Base-by-base conservation (phyloP, 2,797 vertebrate genomes). In the Botia kubotai region DNA sequence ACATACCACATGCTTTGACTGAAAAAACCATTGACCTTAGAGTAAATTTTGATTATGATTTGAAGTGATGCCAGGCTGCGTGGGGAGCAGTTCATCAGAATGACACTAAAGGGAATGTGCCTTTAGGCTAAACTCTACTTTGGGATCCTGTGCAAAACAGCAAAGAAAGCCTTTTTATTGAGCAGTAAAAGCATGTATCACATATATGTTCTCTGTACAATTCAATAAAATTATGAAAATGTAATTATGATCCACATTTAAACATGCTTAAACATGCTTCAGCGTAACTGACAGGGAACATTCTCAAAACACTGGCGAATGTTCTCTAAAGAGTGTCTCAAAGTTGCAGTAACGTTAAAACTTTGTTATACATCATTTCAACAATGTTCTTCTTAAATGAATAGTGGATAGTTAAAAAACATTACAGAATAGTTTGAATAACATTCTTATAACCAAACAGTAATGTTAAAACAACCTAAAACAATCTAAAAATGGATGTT, bases 1-100 rank as follows among this genome's bases (percentile, higher is more conserved):
- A 65, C 46, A 33, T 33, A 57, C 8, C 43, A 57, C 65, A 14
- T 29, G 12, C 50, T 70, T 70, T 70, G 23, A 50, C 39, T 19
- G 14, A 62, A 66, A 73, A 63, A 71, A 58, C 53, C 23, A 58
- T 66, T 73, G 80, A 86, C 88, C 88, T 84, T 84, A 77, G 84
- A 88, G 86, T 88, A 88, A 86, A 82, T 43, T 12, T 73, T 68
- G 81, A 80, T 60, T 57, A 82, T 76, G 26, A 84, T 75, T 85
- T 1, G 69, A 63, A 72, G 79, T 70, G 69, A 78, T 53, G 57
- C 50, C 46, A 58, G 17, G 82, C 69, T 3, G 68, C 74, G 74
- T 63, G 39, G 80, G 70, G 60, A 79, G 77, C 19, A 70, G 67
- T 77, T 71, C 75, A 67, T 84, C 67, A 82, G 77, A 66, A 60